These are phyloP conservation scores for Norana najaformis DNA, from an alignment of 2,888 invertebrate genomes.

Conservation along the genomic window DNA sequence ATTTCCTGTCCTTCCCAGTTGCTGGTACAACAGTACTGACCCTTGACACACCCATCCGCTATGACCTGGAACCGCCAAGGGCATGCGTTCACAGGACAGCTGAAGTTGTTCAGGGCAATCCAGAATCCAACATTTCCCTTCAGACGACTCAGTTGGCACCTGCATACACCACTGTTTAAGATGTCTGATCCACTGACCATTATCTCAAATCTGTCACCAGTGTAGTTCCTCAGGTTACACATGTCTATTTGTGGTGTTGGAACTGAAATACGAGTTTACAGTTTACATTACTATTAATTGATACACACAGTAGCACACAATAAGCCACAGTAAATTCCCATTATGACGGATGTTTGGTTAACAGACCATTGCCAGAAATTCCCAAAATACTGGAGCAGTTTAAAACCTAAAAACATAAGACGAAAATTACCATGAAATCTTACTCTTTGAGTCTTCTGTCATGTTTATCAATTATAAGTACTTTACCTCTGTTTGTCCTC, in stretches of 20 bases:
- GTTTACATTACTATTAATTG: neutral
- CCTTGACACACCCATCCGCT: neutral
- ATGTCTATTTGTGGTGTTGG: neutral
- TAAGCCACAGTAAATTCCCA: too few relatives aligned
- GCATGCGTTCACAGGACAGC: neutral
- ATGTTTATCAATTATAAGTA: too few relatives aligned
- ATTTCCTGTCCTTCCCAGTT: neutral
- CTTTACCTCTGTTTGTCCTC: too few relatives aligned
- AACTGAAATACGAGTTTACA: neutral
- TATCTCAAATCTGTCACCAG: neutral
- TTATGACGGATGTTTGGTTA: too few relatives aligned
- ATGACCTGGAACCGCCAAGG: neutral
- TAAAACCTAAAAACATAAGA: too few relatives aligned
- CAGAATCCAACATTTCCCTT: neutral
- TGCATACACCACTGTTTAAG: neutral
- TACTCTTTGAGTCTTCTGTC: too few relatives aligned
- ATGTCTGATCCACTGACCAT: neutral
- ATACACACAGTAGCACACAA: too few relatives aligned
- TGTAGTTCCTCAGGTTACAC: neutral
- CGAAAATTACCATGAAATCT: too few relatives aligned
- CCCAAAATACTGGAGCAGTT: too few relatives aligned
- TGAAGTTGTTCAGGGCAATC: neutral
- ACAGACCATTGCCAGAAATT: too few relatives aligned
- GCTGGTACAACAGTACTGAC: neutral
- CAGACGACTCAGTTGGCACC: neutral